Evolutionary conservation across 2,113 vertebrate species (phyloP), one percentile per base, ranked within the genome.

Genomic region (Zapornia atra): DNA sequence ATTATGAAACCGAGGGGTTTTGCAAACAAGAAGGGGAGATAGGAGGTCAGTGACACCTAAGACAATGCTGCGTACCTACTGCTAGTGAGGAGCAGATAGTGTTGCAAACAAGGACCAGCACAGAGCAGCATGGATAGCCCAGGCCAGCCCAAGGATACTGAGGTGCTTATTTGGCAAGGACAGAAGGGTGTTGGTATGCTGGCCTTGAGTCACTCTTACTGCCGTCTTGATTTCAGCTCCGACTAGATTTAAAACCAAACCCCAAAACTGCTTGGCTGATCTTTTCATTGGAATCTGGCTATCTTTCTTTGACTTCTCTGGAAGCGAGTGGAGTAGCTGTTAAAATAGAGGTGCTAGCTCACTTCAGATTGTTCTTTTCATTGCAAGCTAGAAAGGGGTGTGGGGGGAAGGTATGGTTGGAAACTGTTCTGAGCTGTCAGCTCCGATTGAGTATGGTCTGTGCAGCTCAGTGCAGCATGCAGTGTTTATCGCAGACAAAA

Each of bases 351-450:
- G 59, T 65, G 66, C 73, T 66, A 24, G 57, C 57, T 92, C 28
- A 34, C 48, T 93, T 69, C 88, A 40, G 20, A 7, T 83, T 78
- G 40, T 63, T 79, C 19, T 89, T 94, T 82, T 61, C 36, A 31
- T 64, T 80, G 72, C 26, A 86, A 64, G 25, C 72, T 46, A 3
- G 17, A 46, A 46, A 19, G 17, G 44, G 44, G 44, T 46, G 44
- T 46, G 44, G 17, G 44, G 44, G 44, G 44, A 46, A 46, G 38
- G 28, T 75, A 50, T 22, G 33, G 28, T 40, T 86, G 94, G 73
- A 95, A 92, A 88, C 65, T 40, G 73, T 89, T 96, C 34, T 72
- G 83, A 92, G 81, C 94, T 92, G 83, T 91, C 83, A 95, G 89
- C 44, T 96, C 81, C 44, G 93, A 84, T 85, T 0, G 3, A 92